These are phyloP conservation scores for Cheiracanthium punctorium DNA, from an alignment of 2,888 invertebrate species.

Conservation along the genomic window DNA sequence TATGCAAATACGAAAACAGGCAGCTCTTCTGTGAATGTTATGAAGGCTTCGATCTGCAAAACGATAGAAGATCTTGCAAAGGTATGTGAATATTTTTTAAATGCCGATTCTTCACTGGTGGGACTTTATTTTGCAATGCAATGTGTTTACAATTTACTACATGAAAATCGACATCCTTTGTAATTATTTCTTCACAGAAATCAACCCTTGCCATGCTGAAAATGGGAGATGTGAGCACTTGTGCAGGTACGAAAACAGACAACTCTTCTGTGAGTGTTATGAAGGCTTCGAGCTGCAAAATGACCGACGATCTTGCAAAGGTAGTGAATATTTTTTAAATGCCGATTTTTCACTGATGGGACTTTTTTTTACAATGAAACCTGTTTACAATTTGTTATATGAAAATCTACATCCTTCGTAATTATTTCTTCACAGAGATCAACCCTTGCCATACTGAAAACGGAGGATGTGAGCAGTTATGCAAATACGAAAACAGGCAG, in stretches of 20 bases:
- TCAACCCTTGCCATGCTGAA: background rate
- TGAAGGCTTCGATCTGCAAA: background rate
- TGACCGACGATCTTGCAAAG: constrained; percentile 37
- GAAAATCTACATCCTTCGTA: background rate
- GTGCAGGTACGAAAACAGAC: background rate
- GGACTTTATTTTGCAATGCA: too few relatives aligned
- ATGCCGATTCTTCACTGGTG: too few relatives aligned
- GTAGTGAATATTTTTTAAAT: too few relatives aligned
- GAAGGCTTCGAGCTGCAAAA: background rate
- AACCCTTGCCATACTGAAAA: constrained; percentile 21
- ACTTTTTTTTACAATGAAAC: too few relatives aligned
- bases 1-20: constrained; percentile 76
- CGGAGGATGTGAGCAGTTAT: constrained; percentile 42
- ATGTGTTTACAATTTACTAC: too few relatives aligned
- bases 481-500: background rate
- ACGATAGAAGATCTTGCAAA: background rate
- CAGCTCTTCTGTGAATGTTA: constrained; percentile 54
- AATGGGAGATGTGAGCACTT: constrained; percentile 42
- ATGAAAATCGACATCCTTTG: too few relatives aligned
- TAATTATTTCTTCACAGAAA: background rate
- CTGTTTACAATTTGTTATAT: too few relatives aligned
- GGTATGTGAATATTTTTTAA: constrained; percentile 7
- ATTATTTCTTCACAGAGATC: background rate
- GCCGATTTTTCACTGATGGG: too few relatives aligned
- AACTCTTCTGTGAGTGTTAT: constrained; percentile 15